phyloP scores from a whole-genome alignment of 1,140 invertebrate species.

The Uloborus diversus region DNA sequence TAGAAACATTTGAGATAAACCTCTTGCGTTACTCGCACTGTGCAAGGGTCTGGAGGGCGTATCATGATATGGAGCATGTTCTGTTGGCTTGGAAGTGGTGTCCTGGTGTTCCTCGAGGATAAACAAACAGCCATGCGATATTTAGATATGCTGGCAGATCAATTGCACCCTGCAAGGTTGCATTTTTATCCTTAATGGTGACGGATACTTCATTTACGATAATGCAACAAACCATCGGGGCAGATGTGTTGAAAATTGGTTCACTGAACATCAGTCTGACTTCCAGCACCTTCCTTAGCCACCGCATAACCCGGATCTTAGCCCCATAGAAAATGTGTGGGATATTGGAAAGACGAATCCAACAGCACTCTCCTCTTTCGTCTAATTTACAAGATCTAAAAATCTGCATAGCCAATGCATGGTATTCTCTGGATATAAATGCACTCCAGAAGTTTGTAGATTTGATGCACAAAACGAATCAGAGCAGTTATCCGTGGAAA shows the following conservation, averaged over 20 bases:
- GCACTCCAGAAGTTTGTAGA: too few relatives aligned
- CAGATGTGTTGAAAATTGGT: background rate
- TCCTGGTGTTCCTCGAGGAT: background rate
- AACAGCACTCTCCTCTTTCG: too few relatives aligned
- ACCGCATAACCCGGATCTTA: too few relatives aligned
- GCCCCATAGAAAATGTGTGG: too few relatives aligned
- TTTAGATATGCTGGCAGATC: background rate
- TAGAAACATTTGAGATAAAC: too few relatives aligned
- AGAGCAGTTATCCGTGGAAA: too few relatives aligned
- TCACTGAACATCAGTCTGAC: background rate
- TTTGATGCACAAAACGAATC: too few relatives aligned
- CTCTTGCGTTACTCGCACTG: constrained; percentile 22
- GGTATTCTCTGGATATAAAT: too few relatives aligned
- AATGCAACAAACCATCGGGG: background rate
- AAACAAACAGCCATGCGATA: background rate
- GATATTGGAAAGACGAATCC: too few relatives aligned
- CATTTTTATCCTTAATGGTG: background rate
- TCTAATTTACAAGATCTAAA: too few relatives aligned
- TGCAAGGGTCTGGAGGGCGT: constrained; percentile 4
- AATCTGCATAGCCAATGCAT: too few relatives aligned
- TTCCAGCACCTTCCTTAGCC: background rate
- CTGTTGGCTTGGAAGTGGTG: background rate
- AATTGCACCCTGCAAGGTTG: background rate
- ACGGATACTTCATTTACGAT: background rate
- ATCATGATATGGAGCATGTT: background rate